Base-by-base conservation (phyloP, 2,888 invertebrate genomes). In the Ochropleura leucogaster region DNA sequence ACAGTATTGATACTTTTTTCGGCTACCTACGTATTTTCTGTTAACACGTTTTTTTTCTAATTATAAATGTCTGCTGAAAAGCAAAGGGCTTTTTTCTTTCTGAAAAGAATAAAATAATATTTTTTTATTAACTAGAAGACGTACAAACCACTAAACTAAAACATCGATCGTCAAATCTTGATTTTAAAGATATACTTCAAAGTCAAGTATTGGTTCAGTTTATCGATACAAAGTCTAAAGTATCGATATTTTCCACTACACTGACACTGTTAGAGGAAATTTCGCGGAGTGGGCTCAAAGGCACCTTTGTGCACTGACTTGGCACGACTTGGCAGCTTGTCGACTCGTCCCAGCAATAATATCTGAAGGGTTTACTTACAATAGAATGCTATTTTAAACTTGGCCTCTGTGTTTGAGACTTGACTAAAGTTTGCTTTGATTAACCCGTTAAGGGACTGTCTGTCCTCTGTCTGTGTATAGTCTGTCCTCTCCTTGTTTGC, bases 331-430 rank as follows among this genome's bases (percentile, higher is more conserved):
- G 69, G 59, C 77, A 78, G 82, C 49, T 81, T 67, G 71, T 78
- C 42, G 49, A 78, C 71, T 81, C 72, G 69, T 75, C 71, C 69
- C 74, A 76, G 69, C 68, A 84, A 74, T 74, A 77, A 79, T 30
- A 30, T 66, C 63, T 82, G 71, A 59, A 69, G 84, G 57, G 60
- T 46, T 18, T 57, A 51, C 68, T 62, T 57, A 67, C 72, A 81
- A 76, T 68, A 67, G 68, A 78, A 77, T 67, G 51, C 57, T 82
- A 49, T 68, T 82, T 79, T 71, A 60, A 82, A 70, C 78, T 77
- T 68, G 47, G 47, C 53, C 44, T 47, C 55, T 46, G 49, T 30
- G 20, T 57, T 74, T 20, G 55, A 55, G 72, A 67, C 66, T 72
- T 73, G 63, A 49, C 42, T 65, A 49, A 40, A 18, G 20, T 76